Conservation (phyloP, 2,888 invertebrate species). For the Onchidella celtica region DNA sequence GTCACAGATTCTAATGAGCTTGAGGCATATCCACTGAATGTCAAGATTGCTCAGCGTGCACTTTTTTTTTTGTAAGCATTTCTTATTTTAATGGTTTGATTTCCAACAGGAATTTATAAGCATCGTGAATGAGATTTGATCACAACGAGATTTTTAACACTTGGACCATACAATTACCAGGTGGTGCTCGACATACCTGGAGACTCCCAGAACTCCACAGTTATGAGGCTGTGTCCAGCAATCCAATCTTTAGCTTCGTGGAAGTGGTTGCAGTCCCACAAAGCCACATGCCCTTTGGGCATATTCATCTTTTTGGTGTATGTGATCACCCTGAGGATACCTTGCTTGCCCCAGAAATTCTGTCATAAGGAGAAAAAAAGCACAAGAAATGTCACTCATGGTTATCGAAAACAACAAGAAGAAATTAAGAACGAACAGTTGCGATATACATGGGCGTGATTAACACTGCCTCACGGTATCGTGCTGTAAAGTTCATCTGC, state of each 20-base stretch:
- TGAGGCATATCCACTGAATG: too few species aligned
- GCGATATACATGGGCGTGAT: too few species aligned
- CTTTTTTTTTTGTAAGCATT: too few species aligned
- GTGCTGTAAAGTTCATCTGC: too few species aligned
- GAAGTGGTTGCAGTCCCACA: conserved; percentile 79
- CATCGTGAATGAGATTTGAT: too few species aligned
- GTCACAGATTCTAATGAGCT: too few species aligned
- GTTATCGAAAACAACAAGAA: background rate
- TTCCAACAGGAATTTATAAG: too few species aligned
- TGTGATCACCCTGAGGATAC: conserved; percentile 75
- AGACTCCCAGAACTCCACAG: conserved; percentile 79
- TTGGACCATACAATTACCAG: too few species aligned
- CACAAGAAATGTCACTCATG: background rate
- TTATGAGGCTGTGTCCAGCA: conserved; percentile 69
- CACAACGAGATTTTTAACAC: too few species aligned
- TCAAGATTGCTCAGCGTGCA: too few species aligned
- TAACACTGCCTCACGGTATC: too few species aligned
- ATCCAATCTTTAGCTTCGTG: conserved; percentile 77
- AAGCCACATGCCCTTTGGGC: conserved; percentile 76
- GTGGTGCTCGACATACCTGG: conserved; percentile 77
- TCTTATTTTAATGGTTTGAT: too few species aligned
- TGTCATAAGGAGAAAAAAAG: background rate
- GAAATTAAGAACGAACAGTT: background rate
- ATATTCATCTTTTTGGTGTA: conserved; percentile 72
- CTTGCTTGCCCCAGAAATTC: conserved; percentile 75